Evolutionary conservation across 2,888 invertebrate species (phyloP), one percentile per base, ranked within the genome.

Genomic region (Meteorus colon): DNA sequence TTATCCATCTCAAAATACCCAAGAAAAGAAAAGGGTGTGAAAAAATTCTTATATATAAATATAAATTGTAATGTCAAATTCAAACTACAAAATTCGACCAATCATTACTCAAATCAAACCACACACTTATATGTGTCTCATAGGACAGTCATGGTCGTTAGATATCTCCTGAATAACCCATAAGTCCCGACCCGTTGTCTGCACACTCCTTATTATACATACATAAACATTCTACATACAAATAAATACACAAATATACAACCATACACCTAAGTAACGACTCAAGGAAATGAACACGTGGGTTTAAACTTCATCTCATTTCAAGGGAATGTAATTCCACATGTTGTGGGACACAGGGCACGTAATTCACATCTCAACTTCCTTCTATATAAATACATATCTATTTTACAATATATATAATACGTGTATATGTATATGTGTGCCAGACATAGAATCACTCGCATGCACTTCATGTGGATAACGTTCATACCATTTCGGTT

Each of bases 91-190:
- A 34, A 34, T 34, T 34, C 27, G 16, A 59, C 19, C 59, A 59
- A 59, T 12, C 59, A 55, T n/a, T 6, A 19, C n/a, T 24, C 6
- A 55, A 55, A 55, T 55, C 83, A 84, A 86, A 84, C 85, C 76
- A 60, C 12, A 60, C 12, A 51, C 60, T 29, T 62, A 37, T 12
- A 73, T 0, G 31, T 66, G 2, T 16, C 10, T 24, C 31, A 67
- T 45, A 59, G 29, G 67, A 73, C 27, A 60, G 65, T 45, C 72
- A 72, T 66, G 41, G 34, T 37, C 59, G 55, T 41, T 76, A 71
- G 81, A 79, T 79, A 79, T 79, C 85, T 82, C 77, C 78, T 88
- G 87, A 86, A 88, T 88, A 88, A 86, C 86, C 84, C 86, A 87
- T 86, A 86, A 86, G 85, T 85, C 81, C 83, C 83, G 41, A 37